These are phyloP conservation scores for Gallinago solitaria DNA, from an alignment of 2,797 vertebrate species.

Conservation along the genomic window DNA sequence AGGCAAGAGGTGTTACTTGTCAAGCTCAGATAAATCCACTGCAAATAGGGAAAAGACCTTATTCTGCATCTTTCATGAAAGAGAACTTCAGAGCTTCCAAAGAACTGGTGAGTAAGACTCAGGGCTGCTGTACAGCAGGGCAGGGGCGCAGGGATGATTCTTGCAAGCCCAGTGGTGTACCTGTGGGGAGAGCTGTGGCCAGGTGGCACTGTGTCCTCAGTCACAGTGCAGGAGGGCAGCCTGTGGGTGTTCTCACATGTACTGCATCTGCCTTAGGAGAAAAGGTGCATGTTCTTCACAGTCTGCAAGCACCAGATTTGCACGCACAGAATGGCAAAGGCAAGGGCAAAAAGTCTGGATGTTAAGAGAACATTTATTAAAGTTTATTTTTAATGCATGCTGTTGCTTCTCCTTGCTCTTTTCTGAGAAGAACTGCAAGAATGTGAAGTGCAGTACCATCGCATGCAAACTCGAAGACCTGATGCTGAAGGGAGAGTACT, in stretches of 20 bases:
- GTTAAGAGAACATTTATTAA: background rate
- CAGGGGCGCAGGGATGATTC: background rate
- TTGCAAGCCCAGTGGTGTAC: background rate
- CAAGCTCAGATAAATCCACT: constrained; percentile 80
- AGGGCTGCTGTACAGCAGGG: background rate
- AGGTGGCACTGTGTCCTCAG: background rate
- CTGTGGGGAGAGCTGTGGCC: background rate
- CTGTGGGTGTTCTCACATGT: background rate
- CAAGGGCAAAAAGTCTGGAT: background rate
- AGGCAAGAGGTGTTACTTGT: constrained; percentile 81
- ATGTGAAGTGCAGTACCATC: constrained; percentile 78
- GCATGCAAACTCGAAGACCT: constrained; percentile 84
- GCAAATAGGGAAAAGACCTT: constrained; percentile 75
- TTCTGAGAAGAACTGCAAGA: constrained; percentile 83
- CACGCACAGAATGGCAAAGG: background rate
- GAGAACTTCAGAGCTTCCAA: constrained; percentile 81
- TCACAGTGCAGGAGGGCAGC: background rate
- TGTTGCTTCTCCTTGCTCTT: background rate
- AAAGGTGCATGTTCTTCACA: background rate
- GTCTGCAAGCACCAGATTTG: background rate
- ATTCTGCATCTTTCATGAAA: constrained; percentile 78
- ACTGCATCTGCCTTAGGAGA: background rate
- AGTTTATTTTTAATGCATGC: background rate
- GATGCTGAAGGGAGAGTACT: constrained; percentile 78
- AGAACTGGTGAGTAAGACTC: constrained; percentile 81